These are phyloP conservation scores for Diachrysia chrysitis DNA, from an alignment of 2,888 invertebrate species.

Conservation along the genomic window DNA sequence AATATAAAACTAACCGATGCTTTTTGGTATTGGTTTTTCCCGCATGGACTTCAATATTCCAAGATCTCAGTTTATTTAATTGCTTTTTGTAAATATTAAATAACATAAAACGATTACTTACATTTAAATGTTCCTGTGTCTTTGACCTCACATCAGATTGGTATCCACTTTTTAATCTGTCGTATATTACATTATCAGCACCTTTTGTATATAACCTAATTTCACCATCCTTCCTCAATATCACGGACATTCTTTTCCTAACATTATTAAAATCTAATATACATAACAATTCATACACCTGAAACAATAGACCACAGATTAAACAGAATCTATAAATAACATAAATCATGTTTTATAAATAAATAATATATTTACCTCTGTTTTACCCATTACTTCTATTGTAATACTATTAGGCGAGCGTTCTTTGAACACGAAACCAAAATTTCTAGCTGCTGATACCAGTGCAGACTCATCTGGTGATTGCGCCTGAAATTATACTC, in stretches of 20 bases:
- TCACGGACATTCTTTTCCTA: slow-evolving; percentile 99
- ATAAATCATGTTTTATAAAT: neutral
- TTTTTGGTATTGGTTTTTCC: no score
- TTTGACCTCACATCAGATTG: slow-evolving; percentile 93
- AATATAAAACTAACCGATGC: no score
- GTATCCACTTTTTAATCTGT: slow-evolving; percentile 92
- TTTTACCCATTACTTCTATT: slow-evolving; percentile 95
- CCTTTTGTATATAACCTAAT: slow-evolving; percentile 98
- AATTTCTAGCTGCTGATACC: slow-evolving; percentile 99
- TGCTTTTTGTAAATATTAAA: neutral
- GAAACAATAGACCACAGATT: slow-evolving; percentile 67
- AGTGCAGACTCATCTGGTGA: slow-evolving; percentile 99
- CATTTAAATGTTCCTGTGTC: slow-evolving; percentile 98
- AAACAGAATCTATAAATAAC: neutral
- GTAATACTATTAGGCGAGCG: slow-evolving; percentile 97
- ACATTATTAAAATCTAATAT: slow-evolving; percentile 99
- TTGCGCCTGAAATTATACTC: slow-evolving; percentile 92
- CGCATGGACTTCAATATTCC: no score
- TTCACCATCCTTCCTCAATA: slow-evolving; percentile 94
- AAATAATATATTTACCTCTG: slow-evolving; percentile 86
- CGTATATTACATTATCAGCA: slow-evolving; percentile 99
- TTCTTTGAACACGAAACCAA: slow-evolving; percentile 99
- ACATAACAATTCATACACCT: slow-evolving; percentile 98
- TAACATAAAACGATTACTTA: slow-evolving; percentile 82
- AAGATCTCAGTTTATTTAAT: neutral